Conservation (phyloP, 2,113 vertebrate genomes). For the Chroicocephalus ridibundus region DNA sequence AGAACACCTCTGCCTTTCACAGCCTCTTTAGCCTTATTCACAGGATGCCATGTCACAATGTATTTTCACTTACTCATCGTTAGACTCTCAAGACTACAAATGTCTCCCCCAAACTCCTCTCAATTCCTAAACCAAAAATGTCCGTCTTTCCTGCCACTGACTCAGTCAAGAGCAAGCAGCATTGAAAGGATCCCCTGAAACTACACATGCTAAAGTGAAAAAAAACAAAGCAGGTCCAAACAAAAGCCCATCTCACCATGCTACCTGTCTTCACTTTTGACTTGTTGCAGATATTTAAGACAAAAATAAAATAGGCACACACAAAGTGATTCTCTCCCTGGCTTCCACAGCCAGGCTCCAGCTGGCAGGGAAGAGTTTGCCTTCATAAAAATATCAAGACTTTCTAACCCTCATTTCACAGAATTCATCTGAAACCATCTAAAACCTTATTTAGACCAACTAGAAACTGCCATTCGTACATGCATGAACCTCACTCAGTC, state of each 20-base stretch:
- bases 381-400: neutral
- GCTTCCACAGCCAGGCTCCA: neutral
- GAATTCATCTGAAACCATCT: neutral
- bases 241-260: neutral
- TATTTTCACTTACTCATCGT: neutral
- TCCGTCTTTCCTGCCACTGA: neutral
- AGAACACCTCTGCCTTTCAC: neutral
- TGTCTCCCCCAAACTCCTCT: neutral
- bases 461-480: neutral
- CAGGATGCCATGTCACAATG: neutral
- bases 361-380: neutral
- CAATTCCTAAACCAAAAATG: neutral
- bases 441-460: neutral
- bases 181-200: neutral
- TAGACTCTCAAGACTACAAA: neutral
- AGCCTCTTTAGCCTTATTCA: neutral
- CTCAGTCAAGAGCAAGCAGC: neutral
- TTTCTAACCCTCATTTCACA: neutral
- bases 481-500: neutral
- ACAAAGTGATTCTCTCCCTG: neutral
- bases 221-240: neutral
- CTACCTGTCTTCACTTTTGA: neutral
- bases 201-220: neutral
- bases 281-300: neutral
- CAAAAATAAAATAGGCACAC: neutral